phyloP scores from a whole-genome alignment of 2,797 vertebrate species.

The Clarias laeviceps region DNA sequence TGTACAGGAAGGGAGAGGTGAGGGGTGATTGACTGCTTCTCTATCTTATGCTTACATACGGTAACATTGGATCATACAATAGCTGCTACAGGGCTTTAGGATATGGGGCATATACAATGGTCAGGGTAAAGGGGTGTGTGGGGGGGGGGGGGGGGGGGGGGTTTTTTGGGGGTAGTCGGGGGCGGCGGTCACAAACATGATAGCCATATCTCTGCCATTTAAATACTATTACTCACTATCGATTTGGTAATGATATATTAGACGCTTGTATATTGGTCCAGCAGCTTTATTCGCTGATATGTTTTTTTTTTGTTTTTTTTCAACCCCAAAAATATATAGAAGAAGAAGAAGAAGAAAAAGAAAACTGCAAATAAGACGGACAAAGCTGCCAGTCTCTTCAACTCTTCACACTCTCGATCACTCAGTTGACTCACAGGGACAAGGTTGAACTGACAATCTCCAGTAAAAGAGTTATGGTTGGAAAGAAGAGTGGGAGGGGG shows the following conservation, averaged over 20 bases:
- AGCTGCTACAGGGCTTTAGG: conserved; percentile 78
- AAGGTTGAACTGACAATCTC: conserved; percentile 72
- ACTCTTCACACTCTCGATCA: conserved; percentile 69
- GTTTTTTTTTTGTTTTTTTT: conserved; percentile 54
- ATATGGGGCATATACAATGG: conserved; percentile 57
- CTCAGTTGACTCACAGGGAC: conserved; percentile 75
- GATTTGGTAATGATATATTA: conserved; percentile 78
- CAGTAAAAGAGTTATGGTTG: conserved; percentile 65
- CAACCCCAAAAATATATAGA: conserved; percentile 59
- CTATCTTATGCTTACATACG: conserved; percentile 77
- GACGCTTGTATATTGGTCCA: conserved; percentile 75
- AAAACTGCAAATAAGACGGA: conserved; percentile 60
- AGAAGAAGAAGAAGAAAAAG: conserved; percentile 46
- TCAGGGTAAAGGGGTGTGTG: conserved; percentile 25
- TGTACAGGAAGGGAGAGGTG: conserved; percentile 39
- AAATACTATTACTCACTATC: conserved; percentile 83
- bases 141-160: background rate
- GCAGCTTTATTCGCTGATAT: conserved; percentile 76
- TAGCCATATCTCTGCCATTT: conserved; percentile 84
- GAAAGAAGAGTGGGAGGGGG: conserved; percentile 43
- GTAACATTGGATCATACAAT: conserved; percentile 78
- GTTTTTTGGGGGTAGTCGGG: too few species aligned
- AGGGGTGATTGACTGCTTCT: conserved; percentile 75
- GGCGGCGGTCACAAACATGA: conserved; percentile 77
- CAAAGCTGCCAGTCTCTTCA: conserved; percentile 75